Evolutionary conservation across 2,113 vertebrate genomes (phyloP), one percentile per base, ranked within the genome.

Genomic region (Oncorhynchus clarkii): DNA sequence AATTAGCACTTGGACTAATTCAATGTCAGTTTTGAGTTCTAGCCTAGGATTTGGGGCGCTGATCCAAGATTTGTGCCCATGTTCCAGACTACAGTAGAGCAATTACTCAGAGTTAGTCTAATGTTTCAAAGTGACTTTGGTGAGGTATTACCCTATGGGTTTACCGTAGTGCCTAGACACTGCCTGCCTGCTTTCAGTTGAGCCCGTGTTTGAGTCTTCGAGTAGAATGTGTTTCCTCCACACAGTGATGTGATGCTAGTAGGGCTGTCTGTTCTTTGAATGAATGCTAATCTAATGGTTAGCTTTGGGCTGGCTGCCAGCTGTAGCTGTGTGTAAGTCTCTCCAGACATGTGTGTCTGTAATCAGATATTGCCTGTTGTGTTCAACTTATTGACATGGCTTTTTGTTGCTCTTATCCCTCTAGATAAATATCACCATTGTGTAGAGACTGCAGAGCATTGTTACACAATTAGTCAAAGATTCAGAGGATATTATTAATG

Each of bases 221-320:
- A 27, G 22, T 22, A 66, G 26, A 22, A 48, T 6, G 27, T 29
- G 71, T 78, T 45, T 65, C 67, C 67, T 76, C 59, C n/a, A n/a
- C 34, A 39, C 64, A 69, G 22, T n/a, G 26, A 75, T 69, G 22
- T 22, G 64, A 82, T 54, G 22, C 2, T 57, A 60, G 26, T 22
- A 16, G 49, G 54, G 48, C 16, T 69, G 71, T 74, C 48, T 60
- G 54, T 57, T 11, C 29, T 73, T 27, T 34, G 72, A 78, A 72
- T 45, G 72, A 76, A 71, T 85, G 48, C 80, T 78, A 74, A 87
- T 87, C 26, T 45, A 72, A 76, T 85, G 77, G 27, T 76, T 75
- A 74, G 76, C 80, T 81, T 80, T 12, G 22, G 78, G 85, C 78
- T 48, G 67, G 66, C 73, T 72, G 78, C 70, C 73, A 74, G 66